Evolutionary conservation across 2,888 invertebrate genomes (phyloP).

Genomic region (Stenurella melanura): DNA sequence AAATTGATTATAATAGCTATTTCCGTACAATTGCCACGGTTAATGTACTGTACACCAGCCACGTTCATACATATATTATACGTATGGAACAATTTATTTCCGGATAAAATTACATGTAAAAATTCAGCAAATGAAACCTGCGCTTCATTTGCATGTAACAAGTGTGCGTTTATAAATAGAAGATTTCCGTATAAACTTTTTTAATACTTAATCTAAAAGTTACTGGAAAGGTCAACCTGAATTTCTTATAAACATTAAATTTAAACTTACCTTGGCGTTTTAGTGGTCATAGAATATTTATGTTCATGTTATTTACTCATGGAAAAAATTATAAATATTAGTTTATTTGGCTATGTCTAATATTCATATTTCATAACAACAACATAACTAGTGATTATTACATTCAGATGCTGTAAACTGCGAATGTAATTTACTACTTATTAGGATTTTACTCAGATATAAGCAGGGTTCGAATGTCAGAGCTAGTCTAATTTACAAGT

Average conservation of each 20-base stretch:
- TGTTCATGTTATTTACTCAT: too few relatives aligned
- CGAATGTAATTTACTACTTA: too few relatives aligned
- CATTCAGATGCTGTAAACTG: too few relatives aligned
- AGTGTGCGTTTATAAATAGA: background rate
- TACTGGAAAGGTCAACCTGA: constrained; percentile 18
- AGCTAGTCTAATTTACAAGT: too few relatives aligned
- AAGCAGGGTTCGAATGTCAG: too few relatives aligned
- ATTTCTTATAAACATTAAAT: constrained; percentile 3
- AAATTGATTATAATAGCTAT: background rate
- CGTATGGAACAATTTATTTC: background rate
- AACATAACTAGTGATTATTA: too few relatives aligned
- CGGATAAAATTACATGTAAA: background rate
- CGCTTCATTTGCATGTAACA: background rate
- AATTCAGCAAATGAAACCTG: background rate
- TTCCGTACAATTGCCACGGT: background rate
- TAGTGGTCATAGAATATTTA: background rate
- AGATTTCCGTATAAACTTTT: background rate
- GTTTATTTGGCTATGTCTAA: too few relatives aligned
- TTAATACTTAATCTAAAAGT: constrained; percentile 8
- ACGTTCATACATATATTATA: constrained; percentile 4
- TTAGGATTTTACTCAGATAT: too few relatives aligned
- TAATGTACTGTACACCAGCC: background rate
- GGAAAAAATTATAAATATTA: too few relatives aligned
- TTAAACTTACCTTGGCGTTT: background rate
- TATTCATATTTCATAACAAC: too few relatives aligned